These are phyloP conservation scores for Cyanoderma ruficeps DNA, from an alignment of 2,113 vertebrate genomes.

Conservation along the genomic window DNA sequence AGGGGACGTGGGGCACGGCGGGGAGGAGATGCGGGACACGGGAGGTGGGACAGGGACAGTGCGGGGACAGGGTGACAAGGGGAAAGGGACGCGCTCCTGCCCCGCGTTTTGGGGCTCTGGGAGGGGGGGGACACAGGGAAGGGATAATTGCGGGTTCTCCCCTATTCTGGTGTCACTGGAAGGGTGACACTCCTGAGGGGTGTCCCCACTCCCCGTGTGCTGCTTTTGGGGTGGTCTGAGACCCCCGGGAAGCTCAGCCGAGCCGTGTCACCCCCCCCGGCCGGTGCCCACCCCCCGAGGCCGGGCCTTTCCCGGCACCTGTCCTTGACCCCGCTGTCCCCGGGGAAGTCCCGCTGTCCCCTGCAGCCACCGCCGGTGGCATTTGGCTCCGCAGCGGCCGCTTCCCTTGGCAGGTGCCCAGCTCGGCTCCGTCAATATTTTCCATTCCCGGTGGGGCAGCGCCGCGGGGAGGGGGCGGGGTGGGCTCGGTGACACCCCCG, in stretches of 20 bases:
- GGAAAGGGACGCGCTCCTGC: background rate
- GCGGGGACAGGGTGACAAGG: background rate
- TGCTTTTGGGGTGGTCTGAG: background rate
- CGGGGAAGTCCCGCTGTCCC: constrained; percentile 1
- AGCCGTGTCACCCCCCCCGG: background rate
- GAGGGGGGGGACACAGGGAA: too few species aligned
- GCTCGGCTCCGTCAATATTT: background rate
- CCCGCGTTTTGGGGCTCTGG: background rate
- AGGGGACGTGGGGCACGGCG: background rate
- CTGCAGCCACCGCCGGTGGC: background rate
- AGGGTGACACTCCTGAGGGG: background rate
- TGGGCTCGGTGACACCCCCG: background rate
- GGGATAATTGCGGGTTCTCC: background rate
- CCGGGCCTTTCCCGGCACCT: background rate
- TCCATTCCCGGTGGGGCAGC: constrained; percentile 25
- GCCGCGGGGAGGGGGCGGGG: background rate
- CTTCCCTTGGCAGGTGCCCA: constrained; percentile 6
- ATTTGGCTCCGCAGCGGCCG: background rate
- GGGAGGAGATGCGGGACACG: background rate
- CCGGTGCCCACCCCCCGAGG: background rate
- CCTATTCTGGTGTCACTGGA: background rate
- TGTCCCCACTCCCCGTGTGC: too few species aligned
- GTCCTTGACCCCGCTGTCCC: background rate
- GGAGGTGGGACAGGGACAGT: background rate
- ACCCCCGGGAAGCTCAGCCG: fast-evolving